Conservation (phyloP, 1,140 invertebrate species). For the Zaprionus ornatus region DNA sequence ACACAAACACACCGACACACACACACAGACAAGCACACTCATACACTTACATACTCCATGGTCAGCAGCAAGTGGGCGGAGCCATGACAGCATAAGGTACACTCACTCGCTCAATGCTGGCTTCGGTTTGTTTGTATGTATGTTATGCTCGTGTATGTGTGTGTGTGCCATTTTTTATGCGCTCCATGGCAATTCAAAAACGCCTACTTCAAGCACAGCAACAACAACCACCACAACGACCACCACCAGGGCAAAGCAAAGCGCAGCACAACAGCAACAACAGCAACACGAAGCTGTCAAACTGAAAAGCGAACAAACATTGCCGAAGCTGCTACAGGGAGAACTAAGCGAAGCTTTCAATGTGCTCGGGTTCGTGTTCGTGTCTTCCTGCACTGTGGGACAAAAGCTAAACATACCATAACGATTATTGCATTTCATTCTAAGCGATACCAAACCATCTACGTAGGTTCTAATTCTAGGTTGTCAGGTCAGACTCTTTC, state of each 20-base stretch:
- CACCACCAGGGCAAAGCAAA: conserved; percentile 41
- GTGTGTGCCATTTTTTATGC: conserved; percentile 72
- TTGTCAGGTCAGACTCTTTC: no score
- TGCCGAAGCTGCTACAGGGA: conserved; percentile 21
- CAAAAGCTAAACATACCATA: not conserved
- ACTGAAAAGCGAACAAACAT: conserved; percentile 16
- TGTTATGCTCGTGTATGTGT: conserved; percentile 13
- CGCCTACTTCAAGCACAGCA: conserved; percentile 77
- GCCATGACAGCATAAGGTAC: conserved; percentile 73
- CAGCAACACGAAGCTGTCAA: conserved; percentile 54
- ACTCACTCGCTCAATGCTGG: conserved; percentile 30
- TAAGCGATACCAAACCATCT: not conserved
- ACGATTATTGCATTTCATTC: not conserved
- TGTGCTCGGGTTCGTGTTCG: conserved; percentile 11
- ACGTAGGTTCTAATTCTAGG: not conserved
- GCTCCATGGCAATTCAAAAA: conserved; percentile 81
- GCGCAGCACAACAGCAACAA: conserved; percentile 32
- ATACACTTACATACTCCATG: conserved; percentile 39
- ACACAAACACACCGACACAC: conserved; percentile 32
- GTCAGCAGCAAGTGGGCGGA: conserved; percentile 78
- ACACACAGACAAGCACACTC: conserved; percentile 35
- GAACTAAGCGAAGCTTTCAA: conserved; percentile 45
- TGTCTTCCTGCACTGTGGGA: conserved; percentile 60
- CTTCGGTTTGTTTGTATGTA: conserved; percentile 29
- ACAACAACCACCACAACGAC: conserved; percentile 58